A percentile compares a stretch with the other conserved stretches of the same genome.
Evolutionary conservation across 2,113 vertebrate species (phyloP).

Genomic region (Dryoscopus gambensis): DNA sequence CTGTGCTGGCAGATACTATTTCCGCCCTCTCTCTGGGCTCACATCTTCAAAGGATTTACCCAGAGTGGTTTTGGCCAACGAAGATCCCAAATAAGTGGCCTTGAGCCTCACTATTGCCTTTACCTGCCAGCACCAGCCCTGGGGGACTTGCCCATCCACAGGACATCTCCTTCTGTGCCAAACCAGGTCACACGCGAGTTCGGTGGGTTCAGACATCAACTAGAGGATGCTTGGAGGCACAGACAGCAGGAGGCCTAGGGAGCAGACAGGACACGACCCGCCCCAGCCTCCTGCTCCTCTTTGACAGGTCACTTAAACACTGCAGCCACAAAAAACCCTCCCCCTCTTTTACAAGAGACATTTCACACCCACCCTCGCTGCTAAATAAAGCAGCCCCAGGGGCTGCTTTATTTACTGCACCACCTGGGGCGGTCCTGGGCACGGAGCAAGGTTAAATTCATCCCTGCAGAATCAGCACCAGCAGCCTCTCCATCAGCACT

Average conservation of each 20-base stretch:
- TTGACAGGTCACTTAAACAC: not conserved
- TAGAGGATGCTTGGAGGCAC: not conserved
- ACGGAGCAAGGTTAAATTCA: not conserved
- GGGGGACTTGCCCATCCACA: not conserved
- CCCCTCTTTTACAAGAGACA: not conserved
- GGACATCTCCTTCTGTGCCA: not conserved
- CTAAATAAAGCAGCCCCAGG: not conserved
- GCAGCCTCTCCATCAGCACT: not conserved
- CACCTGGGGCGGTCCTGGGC: not conserved
- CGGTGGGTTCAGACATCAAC: not conserved
- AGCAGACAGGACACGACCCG: not conserved
- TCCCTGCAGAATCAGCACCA: not conserved
- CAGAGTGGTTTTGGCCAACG: not conserved
- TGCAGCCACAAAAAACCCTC: not conserved
- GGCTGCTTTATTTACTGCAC: accelerated
- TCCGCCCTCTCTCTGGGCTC: not conserved
- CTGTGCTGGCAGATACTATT: not conserved
- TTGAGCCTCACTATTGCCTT: not conserved
- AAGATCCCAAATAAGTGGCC: not conserved
- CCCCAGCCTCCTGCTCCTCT: not conserved
- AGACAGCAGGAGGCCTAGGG: not conserved
- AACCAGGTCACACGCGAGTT: not conserved
- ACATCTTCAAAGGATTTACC: not conserved
- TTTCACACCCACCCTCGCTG: not conserved
- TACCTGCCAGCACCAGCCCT: not conserved